Conservation (phyloP, 2,797 vertebrate species). For the Acanthornis magna region DNA sequence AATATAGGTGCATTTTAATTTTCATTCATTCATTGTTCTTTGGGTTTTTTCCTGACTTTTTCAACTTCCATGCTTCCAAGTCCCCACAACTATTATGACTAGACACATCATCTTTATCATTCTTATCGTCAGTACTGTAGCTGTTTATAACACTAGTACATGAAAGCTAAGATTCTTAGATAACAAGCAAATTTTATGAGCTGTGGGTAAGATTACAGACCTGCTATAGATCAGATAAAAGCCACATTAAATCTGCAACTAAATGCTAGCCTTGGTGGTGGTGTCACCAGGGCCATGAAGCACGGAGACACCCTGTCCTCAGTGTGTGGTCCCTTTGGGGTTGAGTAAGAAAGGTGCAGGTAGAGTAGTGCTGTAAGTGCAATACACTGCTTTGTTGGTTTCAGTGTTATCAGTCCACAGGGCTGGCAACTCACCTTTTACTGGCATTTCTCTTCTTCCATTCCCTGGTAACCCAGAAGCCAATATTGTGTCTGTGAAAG, state of each 20-base stretch:
- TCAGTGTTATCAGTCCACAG: not conserved
- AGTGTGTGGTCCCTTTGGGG: not conserved
- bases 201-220: not conserved
- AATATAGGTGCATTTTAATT: not conserved
- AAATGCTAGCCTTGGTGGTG: not conserved
- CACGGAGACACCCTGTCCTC: not conserved
- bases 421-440: not conserved
- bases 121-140: not conserved
- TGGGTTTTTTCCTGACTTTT: not conserved
- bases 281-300: not conserved
- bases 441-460: not conserved
- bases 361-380: not conserved
- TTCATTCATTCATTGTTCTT: not conserved
- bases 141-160: not conserved
- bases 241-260: not conserved
- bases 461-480: not conserved
- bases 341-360: not conserved
- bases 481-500: not conserved
- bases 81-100: not conserved
- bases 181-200: conserved; percentile 6
- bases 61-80: not conserved
- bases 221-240: conserved; percentile 18
- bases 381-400: not conserved
- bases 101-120: not conserved
- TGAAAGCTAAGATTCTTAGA: conserved; percentile 18